These are phyloP conservation scores for Drosophila buzzatii DNA, from an alignment of 2,888 invertebrate genomes.

Conservation along the genomic window DNA sequence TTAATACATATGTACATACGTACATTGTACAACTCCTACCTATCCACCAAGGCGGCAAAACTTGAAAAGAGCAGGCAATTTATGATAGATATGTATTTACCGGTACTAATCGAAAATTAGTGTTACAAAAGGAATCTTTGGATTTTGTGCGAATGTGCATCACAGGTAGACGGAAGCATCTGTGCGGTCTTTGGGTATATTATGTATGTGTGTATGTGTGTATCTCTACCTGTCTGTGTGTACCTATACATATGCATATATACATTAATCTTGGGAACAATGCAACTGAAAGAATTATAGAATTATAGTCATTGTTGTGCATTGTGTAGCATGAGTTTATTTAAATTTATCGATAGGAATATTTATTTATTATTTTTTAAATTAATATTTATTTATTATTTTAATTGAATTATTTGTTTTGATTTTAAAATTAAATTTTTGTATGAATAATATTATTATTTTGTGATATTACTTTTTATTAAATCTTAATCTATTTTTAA, in stretches of 20 bases:
- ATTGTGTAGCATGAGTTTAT: neutral
- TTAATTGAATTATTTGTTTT: neutral
- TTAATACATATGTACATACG: neutral
- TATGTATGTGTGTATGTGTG: neutral
- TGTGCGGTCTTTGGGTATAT: neutral
- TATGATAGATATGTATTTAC: neutral
- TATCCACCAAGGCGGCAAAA: neutral
- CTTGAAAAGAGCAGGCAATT: constrained; percentile 1
- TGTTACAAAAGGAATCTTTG: neutral
- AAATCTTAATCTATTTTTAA: too few relatives aligned
- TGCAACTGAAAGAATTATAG: neutral
- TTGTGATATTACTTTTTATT: too few relatives aligned
- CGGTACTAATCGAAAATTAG: constrained; percentile 12
- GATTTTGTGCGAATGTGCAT: constrained; percentile 3
- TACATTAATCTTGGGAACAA: neutral
- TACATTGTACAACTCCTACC: neutral
- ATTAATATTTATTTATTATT: neutral
- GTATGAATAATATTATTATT: too few relatives aligned
- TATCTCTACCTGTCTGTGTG: neutral
- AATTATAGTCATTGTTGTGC: neutral
- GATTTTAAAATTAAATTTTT: neutral
- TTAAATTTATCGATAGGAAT: neutral
- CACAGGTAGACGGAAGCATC: constrained; percentile 7
- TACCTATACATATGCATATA: neutral
- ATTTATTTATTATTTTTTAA: too few relatives aligned